phyloP scores from a whole-genome alignment of 2,797 vertebrate genomes.

The Peromyscus attwateri region DNA sequence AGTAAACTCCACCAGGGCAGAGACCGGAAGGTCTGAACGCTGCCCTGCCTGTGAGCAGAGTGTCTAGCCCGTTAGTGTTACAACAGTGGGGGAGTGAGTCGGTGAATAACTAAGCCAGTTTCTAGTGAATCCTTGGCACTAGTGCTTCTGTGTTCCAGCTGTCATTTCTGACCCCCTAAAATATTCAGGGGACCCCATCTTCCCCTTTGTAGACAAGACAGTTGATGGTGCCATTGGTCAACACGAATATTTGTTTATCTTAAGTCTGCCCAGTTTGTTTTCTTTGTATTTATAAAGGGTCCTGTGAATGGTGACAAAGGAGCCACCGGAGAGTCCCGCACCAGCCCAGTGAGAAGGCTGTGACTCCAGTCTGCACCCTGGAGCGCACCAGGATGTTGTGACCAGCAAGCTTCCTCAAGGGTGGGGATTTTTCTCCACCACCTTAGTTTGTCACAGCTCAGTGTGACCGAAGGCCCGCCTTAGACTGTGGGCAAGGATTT shows the following conservation, averaged over 20 bases:
- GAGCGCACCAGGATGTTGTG: not conserved
- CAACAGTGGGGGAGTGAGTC: not conserved
- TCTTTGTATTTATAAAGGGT: constrained; percentile 1
- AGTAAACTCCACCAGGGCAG: not conserved
- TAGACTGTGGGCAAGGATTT: not conserved
- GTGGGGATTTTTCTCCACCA: not conserved
- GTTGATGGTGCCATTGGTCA: not conserved
- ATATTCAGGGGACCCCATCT: not conserved
- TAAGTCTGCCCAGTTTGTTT: not conserved
- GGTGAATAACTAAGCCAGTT: not conserved
- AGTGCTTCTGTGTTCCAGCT: not conserved
- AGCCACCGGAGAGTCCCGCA: not conserved
- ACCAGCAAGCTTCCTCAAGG: not conserved
- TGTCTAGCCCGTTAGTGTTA: not conserved
- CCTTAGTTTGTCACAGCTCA: not conserved
- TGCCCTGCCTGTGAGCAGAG: not conserved
- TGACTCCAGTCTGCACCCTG: fast-evolving
- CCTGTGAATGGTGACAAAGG: not conserved
- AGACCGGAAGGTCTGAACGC: not conserved
- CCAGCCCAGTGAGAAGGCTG: not conserved
- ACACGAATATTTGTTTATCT: not conserved
- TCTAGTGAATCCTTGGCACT: not conserved
- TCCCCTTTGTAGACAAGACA: not conserved
- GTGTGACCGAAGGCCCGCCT: not conserved
- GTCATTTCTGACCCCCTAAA: not conserved